Evolutionary conservation across 2,888 invertebrate species (phyloP).

Genomic region (Scaptomyza flava): DNA sequence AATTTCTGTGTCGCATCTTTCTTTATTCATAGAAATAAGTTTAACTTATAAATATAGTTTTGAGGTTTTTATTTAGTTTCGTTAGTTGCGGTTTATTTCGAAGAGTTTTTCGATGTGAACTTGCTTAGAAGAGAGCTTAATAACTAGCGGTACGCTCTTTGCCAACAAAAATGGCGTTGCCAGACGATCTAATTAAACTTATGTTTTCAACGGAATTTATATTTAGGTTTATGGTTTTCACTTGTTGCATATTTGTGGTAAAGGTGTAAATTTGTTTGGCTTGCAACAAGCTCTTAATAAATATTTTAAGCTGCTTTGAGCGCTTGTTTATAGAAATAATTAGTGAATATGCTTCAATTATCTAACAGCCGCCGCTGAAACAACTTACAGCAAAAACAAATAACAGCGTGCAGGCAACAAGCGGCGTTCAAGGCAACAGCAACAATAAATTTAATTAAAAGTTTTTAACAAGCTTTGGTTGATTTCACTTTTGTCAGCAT

Average conservation of each 20-base stretch:
- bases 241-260: not conserved
- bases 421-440: slow-evolving; percentile 36
- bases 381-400: slow-evolving; percentile 8
- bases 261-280: not conserved
- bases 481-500: slow-evolving; percentile 71
- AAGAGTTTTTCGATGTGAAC: too few relatives aligned
- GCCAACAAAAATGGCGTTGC: too few relatives aligned
- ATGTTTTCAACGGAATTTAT: too few relatives aligned
- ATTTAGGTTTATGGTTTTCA: too few relatives aligned
- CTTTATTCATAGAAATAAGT: too few relatives aligned
- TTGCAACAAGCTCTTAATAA: not conserved
- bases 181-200: too few relatives aligned
- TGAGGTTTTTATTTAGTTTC: too few relatives aligned
- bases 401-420: slow-evolving; percentile 16
- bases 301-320: not conserved
- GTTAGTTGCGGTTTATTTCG: too few relatives aligned
- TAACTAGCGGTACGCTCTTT: too few relatives aligned
- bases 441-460: slow-evolving; percentile 81
- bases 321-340: slow-evolving; percentile 8
- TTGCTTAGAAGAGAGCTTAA: too few relatives aligned
- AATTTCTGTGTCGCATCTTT: too few relatives aligned
- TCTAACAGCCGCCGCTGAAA: slow-evolving; percentile 8
- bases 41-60: too few relatives aligned
- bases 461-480: slow-evolving; percentile 74
- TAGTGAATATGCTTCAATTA: slow-evolving; percentile 25